These are phyloP conservation scores for Coelinius sp. DNA, from an alignment of 2,888 invertebrate genomes.

Conservation along the genomic window DNA sequence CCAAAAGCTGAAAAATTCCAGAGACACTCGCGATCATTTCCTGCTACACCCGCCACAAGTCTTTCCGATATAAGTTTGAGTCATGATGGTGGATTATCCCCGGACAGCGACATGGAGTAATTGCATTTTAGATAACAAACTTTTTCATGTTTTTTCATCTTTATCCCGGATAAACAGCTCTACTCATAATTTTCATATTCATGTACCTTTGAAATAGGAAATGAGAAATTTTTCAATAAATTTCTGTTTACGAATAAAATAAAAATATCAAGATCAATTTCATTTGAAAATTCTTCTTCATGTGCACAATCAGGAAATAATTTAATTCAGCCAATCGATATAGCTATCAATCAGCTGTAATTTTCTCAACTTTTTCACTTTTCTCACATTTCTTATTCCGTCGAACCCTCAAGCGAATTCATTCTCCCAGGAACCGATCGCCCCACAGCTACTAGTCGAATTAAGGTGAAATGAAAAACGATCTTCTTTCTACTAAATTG, in stretches of 20 bases:
- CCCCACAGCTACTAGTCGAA: conserved; percentile 47
- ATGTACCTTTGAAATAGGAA: too few relatives aligned
- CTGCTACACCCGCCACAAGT: conserved; percentile 47
- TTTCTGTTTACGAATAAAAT: too few relatives aligned
- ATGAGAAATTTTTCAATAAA: too few relatives aligned
- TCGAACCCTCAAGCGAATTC: conserved; percentile 17
- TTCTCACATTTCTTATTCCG: background rate
- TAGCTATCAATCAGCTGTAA: too few relatives aligned
- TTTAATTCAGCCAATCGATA: too few relatives aligned
- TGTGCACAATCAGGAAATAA: too few relatives aligned
- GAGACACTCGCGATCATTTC: conserved; percentile 48
- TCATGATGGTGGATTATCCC: conserved; percentile 36
- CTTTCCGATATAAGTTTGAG: conserved; percentile 47
- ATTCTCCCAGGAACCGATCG: conserved; percentile 38
- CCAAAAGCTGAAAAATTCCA: conserved; percentile 35
- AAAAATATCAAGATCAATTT: too few relatives aligned
- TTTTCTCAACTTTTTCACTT: background rate
- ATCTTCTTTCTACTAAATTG: conserved; percentile 64
- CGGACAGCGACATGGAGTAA: conserved; percentile 48
- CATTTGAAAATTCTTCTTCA: too few relatives aligned
- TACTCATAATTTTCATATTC: too few relatives aligned
- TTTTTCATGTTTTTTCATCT: too few relatives aligned
- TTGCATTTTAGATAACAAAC: conserved; percentile 14
- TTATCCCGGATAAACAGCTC: too few relatives aligned
- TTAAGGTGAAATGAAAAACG: conserved; percentile 62